Conservation (phyloP, 2,797 vertebrate genomes). For the Dipus sagitta region DNA sequence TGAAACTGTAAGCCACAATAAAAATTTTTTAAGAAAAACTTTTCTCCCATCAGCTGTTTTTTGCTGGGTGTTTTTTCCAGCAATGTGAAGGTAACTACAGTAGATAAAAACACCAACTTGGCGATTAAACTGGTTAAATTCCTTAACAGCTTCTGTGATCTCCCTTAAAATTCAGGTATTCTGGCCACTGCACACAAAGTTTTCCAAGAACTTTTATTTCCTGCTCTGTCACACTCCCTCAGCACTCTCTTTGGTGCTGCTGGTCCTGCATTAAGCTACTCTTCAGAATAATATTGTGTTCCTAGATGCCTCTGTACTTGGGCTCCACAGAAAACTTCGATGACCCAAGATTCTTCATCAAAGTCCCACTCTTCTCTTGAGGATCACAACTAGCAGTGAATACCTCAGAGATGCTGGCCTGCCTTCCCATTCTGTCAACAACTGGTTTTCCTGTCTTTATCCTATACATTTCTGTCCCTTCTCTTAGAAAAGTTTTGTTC, state of each 20-base stretch:
- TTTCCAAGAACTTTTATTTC: neutral
- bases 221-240: neutral
- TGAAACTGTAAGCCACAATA: too few species aligned
- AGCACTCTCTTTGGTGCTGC: neutral
- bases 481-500: neutral
- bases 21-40: too few species aligned
- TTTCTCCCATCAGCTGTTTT: too few species aligned
- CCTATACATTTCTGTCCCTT: neutral
- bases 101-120: too few species aligned
- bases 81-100: too few species aligned
- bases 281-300: neutral
- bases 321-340: neutral
- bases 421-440: neutral
- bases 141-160: neutral
- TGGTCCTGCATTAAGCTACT: neutral
- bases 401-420: neutral
- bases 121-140: neutral
- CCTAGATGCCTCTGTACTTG: neutral
- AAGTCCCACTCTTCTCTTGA: neutral
- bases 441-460: neutral
- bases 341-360: neutral
- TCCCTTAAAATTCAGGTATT: neutral
- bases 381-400: neutral
- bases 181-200: neutral
- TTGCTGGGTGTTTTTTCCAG: too few species aligned